phyloP scores from a whole-genome alignment of 2,888 invertebrate genomes.

The Nipponacmea schrenckii region DNA sequence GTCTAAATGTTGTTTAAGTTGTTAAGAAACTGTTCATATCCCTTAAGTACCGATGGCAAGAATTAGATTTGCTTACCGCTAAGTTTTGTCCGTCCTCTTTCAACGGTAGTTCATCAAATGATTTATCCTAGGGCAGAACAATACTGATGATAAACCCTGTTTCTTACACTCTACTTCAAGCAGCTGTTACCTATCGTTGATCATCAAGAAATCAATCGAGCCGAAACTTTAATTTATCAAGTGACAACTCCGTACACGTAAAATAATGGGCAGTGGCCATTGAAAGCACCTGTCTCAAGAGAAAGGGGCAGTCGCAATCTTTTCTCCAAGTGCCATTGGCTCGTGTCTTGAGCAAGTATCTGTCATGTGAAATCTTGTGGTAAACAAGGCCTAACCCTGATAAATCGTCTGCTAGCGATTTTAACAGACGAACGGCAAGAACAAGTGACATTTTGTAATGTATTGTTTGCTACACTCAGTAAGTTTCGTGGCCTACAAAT shows the following conservation, averaged over 20 bases:
- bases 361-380: too few relatives aligned
- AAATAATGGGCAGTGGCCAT: slow-evolving; percentile 2
- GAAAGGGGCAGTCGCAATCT: background rate
- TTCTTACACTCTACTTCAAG: background rate
- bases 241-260: background rate
- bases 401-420: too few relatives aligned
- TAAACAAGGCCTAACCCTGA: too few relatives aligned
- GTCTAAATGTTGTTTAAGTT: too few relatives aligned
- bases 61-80: background rate
- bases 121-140: background rate
- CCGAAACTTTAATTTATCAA: slow-evolving; percentile 4
- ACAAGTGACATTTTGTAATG: too few relatives aligned
- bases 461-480: background rate
- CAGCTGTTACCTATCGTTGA: slow-evolving; percentile 8
- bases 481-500: background rate
- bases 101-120: slow-evolving; percentile 1
- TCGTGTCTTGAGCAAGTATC: too few relatives aligned
- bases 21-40: too few relatives aligned
- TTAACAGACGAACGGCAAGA: too few relatives aligned
- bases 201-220: slow-evolving; percentile 6
- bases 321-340: slow-evolving; percentile 8
- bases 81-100: slow-evolving; percentile 6
- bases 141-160: slow-evolving; percentile 1
- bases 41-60: too few relatives aligned
- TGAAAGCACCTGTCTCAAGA: background rate